Base-by-base conservation (phyloP, 2,888 invertebrate species). In the Xanthia icteritia region DNA sequence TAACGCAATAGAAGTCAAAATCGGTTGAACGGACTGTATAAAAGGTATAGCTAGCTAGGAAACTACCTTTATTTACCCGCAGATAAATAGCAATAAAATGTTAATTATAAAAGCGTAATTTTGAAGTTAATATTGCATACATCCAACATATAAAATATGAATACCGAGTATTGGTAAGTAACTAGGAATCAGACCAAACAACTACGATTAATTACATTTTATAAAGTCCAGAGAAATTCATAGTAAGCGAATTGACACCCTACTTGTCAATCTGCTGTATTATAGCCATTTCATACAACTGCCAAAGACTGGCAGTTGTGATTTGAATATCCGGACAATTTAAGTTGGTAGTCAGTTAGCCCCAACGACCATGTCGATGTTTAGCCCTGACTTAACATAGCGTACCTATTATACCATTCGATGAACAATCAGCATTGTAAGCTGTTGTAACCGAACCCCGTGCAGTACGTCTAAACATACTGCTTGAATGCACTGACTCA, bases 381-480 rank as follows among this genome's bases (percentile, higher is more conserved):
- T 31, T 31, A 31, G 5, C 6, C 58, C 27, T 58, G 27, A 27
- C n/a, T 6, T 27, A 5, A 15, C 45, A 45, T 45, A 45, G 45
- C 45, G 5, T 45, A 45, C 15, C 9, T 42, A 42, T 9, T 13
- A 2, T 45, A 45, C 15, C 15, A 45, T 45, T 15, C 70, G 56
- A 51, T 45, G 60, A 70, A 68, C n/a, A 71, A 77, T 65, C 45
- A 68, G 64, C 72, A 63, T 42, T 60, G 27, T 65, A 56, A n/a
- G 60, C 31, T 45, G 70, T 42, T 58, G 73, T 54, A 85, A 84
- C 45, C 20, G 3, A 42, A 79, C 31, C 36, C 64, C 13, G 36
- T 2, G 1, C 58, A 71, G 39, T 31, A 61, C 75, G 75, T 77
- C 71, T 74, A 81, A 84, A 84, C 78, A 86, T 13, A 36, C 63